Conservation (phyloP, 2,888 invertebrate species). For the Dicycla oo region DNA sequence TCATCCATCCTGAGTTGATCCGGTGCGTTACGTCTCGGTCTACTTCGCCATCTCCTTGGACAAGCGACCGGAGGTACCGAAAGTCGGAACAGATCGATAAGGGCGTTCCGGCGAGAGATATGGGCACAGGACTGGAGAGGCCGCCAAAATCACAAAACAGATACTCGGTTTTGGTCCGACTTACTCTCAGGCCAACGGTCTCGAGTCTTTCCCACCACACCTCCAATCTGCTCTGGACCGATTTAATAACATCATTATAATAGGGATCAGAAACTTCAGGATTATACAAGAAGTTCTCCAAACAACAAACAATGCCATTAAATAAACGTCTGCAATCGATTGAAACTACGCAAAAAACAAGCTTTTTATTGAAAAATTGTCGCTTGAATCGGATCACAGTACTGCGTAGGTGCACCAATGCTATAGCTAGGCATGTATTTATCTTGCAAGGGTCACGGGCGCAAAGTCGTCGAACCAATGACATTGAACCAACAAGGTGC, state of each 20-base stretch:
- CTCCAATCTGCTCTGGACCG: too few species aligned
- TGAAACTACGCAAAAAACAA: slow-evolving; percentile 31
- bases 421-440: slow-evolving; percentile 64
- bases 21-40: too few species aligned
- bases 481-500: slow-evolving; percentile 73
- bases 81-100: too few species aligned
- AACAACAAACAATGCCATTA: slow-evolving; percentile 1
- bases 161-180: too few species aligned
- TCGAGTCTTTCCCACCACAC: too few species aligned
- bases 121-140: too few species aligned
- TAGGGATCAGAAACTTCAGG: background rate
- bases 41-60: too few species aligned
- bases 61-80: too few species aligned
- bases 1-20: too few species aligned
- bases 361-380: slow-evolving; percentile 59
- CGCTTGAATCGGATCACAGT: slow-evolving; percentile 32
- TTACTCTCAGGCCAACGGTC: too few species aligned
- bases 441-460: slow-evolving; percentile 68
- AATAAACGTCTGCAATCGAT: slow-evolving; percentile 29
- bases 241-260: background rate
- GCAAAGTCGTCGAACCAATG: slow-evolving; percentile 69
- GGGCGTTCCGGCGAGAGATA: too few species aligned
- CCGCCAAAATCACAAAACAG: too few species aligned
- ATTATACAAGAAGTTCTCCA: background rate
- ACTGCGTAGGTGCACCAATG: slow-evolving; percentile 54